Conservation (phyloP, 2,113 vertebrate genomes). For the Sisor rabdophorus region DNA sequence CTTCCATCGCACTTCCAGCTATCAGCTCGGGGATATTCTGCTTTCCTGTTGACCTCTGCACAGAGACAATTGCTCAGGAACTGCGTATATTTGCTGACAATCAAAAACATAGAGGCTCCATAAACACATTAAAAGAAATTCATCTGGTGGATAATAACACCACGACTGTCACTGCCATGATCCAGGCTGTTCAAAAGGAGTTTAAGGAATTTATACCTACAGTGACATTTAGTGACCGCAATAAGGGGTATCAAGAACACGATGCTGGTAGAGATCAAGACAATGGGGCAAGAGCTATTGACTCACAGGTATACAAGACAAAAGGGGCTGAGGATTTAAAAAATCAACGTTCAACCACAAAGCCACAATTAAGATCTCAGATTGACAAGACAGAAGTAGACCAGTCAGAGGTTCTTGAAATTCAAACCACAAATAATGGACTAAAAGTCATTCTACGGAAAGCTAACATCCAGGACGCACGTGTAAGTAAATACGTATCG, state of each 20-base stretch:
- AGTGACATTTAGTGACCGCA: slow-evolving; percentile 28
- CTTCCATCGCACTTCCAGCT: slow-evolving; percentile 78
- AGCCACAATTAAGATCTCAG: neutral
- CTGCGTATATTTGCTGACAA: slow-evolving; percentile 65
- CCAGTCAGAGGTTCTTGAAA: neutral
- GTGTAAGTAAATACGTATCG: slow-evolving; percentile 63
- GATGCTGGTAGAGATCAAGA: neutral
- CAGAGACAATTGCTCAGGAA: slow-evolving; percentile 63
- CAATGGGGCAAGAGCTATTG: no score
- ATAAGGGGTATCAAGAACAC: neutral
- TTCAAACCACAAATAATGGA: slow-evolving; percentile 62
- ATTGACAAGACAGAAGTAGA: neutral
- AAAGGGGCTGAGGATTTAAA: neutral
- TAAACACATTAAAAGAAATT: slow-evolving; percentile 64
- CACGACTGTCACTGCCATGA: slow-evolving; percentile 56
- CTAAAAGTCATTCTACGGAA: slow-evolving; percentile 64
- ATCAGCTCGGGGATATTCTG: slow-evolving; percentile 76
- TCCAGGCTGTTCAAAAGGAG: slow-evolving; percentile 54
- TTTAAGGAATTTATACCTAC: slow-evolving; percentile 58
- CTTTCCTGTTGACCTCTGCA: slow-evolving; percentile 74
- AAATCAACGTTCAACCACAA: neutral
- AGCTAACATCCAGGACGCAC: slow-evolving; percentile 69
- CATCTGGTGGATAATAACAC: slow-evolving; percentile 69
- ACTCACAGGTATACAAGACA: neutral
- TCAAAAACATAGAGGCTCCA: neutral